phyloP scores from a whole-genome alignment of 2,888 invertebrate species.

The Biston betularia region DNA sequence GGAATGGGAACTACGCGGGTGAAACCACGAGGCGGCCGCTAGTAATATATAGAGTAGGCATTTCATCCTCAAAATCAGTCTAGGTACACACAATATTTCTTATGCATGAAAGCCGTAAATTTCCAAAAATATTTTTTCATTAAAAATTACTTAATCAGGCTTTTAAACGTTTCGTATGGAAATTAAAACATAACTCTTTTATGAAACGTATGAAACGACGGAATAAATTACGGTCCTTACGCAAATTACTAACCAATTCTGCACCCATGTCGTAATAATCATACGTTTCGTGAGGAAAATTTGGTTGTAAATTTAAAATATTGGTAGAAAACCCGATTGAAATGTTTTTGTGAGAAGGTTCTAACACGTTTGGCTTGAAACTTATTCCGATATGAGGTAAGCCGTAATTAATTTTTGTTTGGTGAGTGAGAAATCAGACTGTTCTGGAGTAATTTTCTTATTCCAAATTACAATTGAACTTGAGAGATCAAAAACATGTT shows the following conservation, averaged over 20 bases:
- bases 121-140: neutral
- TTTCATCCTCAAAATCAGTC: too few relatives aligned
- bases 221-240: slow-evolving; percentile 4
- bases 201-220: slow-evolving; percentile 13
- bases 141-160: neutral
- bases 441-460: neutral
- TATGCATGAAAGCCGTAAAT: neutral
- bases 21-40: too few relatives aligned
- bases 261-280: slow-evolving; percentile 4
- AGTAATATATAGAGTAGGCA: too few relatives aligned
- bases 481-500: neutral
- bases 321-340: neutral
- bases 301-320: neutral
- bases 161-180: neutral
- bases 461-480: neutral
- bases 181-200: slow-evolving; percentile 17
- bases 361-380: neutral
- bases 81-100: neutral
- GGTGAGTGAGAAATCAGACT: neutral
- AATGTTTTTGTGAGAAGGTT: neutral
- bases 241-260: neutral
- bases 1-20: too few relatives aligned
- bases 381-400: neutral
- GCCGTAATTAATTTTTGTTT: slow-evolving; percentile 12
- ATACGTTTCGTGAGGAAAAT: neutral